Evolutionary conservation across 2,888 invertebrate genomes (phyloP).

Genomic region (Macrophya annulata): DNA sequence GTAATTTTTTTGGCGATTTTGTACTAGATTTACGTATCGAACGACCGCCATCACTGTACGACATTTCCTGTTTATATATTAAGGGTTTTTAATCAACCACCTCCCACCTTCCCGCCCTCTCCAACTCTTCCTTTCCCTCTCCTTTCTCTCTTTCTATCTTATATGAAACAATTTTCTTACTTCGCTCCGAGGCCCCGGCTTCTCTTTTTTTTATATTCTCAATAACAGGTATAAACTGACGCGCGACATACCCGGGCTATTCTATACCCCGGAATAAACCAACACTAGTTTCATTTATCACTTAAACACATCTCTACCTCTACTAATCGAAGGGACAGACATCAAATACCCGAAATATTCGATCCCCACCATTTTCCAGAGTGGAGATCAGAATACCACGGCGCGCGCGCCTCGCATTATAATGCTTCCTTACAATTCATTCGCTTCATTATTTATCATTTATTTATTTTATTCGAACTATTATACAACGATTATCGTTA

Average conservation of each 20-base stretch:
- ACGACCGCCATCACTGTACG: conserved; percentile 79
- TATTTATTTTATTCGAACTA: background rate
- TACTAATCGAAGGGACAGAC: conserved; percentile 7
- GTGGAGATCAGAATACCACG: background rate
- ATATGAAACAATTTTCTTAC: background rate
- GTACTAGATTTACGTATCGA: conserved; percentile 79
- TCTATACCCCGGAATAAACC: background rate
- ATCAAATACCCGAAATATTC: conserved; percentile 26
- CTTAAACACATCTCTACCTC: background rate
- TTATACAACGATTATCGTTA: background rate
- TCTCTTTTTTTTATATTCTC: background rate
- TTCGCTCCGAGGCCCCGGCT: background rate
- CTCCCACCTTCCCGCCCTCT: background rate
- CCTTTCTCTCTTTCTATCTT: background rate
- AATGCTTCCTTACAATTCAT: background rate
- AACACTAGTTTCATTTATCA: background rate
- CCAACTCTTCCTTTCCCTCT: background rate
- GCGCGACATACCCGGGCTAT: background rate
- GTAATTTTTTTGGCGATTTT: conserved; percentile 79
- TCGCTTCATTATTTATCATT: background rate
- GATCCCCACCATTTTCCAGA: conserved; percentile 30
- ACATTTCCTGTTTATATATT: conserved; percentile 72
- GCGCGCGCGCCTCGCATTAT: conserved; percentile 13
- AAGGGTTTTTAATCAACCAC: background rate
- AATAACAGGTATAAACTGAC: background rate